Base-by-base conservation (phyloP, 2,113 vertebrate species). In the Sorex fumeus region DNA sequence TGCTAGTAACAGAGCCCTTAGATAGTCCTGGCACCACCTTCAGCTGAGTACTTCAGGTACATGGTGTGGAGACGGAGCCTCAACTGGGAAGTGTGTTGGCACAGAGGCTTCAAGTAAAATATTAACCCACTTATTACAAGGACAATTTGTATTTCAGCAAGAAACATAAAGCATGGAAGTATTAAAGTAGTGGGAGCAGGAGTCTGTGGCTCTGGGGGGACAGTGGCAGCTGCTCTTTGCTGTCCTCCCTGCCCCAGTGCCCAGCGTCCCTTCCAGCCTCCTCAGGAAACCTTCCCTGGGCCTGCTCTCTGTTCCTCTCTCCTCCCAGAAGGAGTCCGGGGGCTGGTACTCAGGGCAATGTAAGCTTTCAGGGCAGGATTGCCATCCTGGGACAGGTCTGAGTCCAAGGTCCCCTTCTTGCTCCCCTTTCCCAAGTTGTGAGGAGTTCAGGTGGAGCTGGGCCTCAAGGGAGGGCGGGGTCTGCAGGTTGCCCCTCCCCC, bases 341-440 rank as follows among this genome's bases (percentile, higher is more conserved):
- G 19, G 4, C 40, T 45, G 13, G 64, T 2, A 12, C 40, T 30
- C 4, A 19, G 70, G 25, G 30, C 25, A 12, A 64, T 70, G 82
- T 53, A 74, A 85, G 7, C 43, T 60, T 74, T 60, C n/a, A 69
- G 72, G 27, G 1, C 16, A 53, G 16, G 16, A 53, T 16, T 27
- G 0, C 40, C 30, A 6, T 1, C 0, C 3, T 6, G 15, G 47
- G 28, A 8, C 23, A 3, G 25, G 34, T 11, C 10, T 32, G 75
- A 82, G 79, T 91, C 87, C 84, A 85, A 47, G 64, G 45, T 91
- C 79, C 67, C n/a, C 72, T 84, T n/a, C 34, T 6, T 71, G 16
- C 5, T 87, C 18, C 32, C 25, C 64, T 53, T 70, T 15, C 23
- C 25, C n/a, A 74, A 72, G 27, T 18, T 4, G 3, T 45, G 34